Evolutionary conservation across 2,888 invertebrate species (phyloP).

Genomic region (Baccha elongata): DNA sequence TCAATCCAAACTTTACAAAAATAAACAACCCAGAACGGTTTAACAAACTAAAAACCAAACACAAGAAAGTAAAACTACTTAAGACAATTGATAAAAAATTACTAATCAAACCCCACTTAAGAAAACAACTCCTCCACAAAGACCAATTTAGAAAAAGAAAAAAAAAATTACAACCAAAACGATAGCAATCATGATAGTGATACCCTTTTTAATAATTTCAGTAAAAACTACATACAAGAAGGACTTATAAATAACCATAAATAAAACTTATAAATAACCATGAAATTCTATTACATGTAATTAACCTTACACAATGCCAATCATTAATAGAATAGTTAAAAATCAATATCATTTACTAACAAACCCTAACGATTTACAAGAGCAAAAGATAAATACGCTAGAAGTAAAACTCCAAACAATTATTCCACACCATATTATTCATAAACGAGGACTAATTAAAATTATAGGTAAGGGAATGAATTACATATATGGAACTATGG

Average conservation of each 20-base stretch:
- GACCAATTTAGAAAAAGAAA: conserved; percentile 9
- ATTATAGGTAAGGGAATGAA: conserved; percentile 12
- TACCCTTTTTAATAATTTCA: not conserved
- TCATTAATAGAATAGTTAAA: conserved; percentile 4
- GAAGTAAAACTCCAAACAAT: conserved; percentile 21
- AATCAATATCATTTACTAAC: not conserved
- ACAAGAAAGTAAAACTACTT: not conserved
- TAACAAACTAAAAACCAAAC: not conserved
- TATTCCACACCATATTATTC: conserved; percentile 9
- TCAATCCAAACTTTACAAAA: not conserved
- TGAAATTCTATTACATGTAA: conserved; percentile 15
- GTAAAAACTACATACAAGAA: conserved; percentile 9
- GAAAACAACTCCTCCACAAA: conserved; percentile 2
- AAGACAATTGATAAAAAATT: conserved; percentile 6
- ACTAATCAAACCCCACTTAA: conserved; percentile 6
- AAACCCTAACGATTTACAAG: not conserved
- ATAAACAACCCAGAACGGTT: not conserved
- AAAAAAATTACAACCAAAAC: not conserved
- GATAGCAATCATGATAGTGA: not conserved
- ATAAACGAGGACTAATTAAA: conserved; percentile 1
- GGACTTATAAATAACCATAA: too few relatives aligned
- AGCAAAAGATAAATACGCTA: conserved; percentile 3
- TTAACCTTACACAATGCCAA: conserved; percentile 27
- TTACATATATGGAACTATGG: conserved; percentile 33
- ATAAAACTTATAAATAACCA: conserved; percentile 7